These are phyloP conservation scores for Smutsia temminckii DNA, from an alignment of 2,797 vertebrate genomes.

Conservation along the genomic window DNA sequence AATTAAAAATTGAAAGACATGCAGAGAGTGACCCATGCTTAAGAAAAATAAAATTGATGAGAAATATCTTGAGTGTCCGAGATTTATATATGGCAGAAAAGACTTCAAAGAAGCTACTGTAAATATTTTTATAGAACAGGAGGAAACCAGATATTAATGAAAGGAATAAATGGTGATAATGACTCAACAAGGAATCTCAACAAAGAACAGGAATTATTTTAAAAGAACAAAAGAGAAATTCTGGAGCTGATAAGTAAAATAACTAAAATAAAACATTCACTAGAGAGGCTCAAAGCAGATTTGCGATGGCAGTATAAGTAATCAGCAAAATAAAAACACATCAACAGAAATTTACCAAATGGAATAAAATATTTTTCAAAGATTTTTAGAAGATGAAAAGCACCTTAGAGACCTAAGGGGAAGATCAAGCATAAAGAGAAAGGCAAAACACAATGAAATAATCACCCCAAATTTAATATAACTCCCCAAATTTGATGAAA, in stretches of 20 bases:
- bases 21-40: background rate
- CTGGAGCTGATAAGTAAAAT: background rate
- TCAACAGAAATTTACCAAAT: background rate
- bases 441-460: background rate
- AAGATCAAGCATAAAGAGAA: background rate
- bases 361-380: background rate
- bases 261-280: background rate
- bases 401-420: background rate
- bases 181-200: background rate
- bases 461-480: background rate
- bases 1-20: background rate
- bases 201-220: background rate
- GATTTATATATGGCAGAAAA: background rate
- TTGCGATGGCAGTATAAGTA: background rate
- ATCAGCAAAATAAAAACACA: background rate
- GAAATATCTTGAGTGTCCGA: background rate
- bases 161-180: background rate
- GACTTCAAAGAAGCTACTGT: background rate
- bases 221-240: background rate
- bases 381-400: background rate
- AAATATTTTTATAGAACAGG: conserved; percentile 22
- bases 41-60: background rate
- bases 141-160: conserved; percentile 3
- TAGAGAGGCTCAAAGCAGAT: background rate
- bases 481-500: background rate